phyloP scores from a whole-genome alignment of 2,888 invertebrate genomes.

The Eristalis pertinax region DNA sequence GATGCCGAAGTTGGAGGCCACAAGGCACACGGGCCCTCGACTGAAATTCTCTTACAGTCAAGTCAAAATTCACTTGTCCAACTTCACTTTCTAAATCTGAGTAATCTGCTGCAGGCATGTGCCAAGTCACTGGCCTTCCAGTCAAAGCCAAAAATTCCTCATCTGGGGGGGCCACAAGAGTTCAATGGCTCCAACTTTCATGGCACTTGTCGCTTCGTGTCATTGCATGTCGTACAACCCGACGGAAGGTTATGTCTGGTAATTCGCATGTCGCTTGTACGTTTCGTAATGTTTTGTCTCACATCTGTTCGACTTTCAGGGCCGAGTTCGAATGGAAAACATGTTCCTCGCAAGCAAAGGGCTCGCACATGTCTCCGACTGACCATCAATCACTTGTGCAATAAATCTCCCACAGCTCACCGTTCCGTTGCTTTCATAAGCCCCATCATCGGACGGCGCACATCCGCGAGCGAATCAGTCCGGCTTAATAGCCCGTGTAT shows the following conservation, averaged over 20 bases:
- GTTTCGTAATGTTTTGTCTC: not conserved
- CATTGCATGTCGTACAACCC: not conserved
- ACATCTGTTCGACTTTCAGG: not conserved
- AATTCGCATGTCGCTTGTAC: not conserved
- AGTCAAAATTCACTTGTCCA: not conserved
- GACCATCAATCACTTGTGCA: not conserved
- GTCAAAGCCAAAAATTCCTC: not conserved
- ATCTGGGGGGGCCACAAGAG: not conserved
- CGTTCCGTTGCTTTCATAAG: not conserved
- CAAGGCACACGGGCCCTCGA: too few species aligned
- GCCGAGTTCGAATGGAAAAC: not conserved
- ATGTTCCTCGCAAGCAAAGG: too few species aligned
- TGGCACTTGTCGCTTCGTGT: not conserved
- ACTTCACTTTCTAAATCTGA: not conserved
- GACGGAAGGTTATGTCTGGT: not conserved
- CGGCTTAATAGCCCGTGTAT: not conserved
- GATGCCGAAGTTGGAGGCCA: too few species aligned
- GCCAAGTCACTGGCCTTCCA: not conserved
- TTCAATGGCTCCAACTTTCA: not conserved
- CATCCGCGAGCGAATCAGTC: not conserved
- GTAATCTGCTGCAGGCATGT: not conserved
- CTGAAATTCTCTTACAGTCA: too few species aligned
- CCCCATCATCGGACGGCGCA: not conserved
- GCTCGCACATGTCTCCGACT: not conserved
- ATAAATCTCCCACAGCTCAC: not conserved